These are phyloP conservation scores for Euschistus heros DNA, from an alignment of 1,140 invertebrate genomes.

Conservation along the genomic window DNA sequence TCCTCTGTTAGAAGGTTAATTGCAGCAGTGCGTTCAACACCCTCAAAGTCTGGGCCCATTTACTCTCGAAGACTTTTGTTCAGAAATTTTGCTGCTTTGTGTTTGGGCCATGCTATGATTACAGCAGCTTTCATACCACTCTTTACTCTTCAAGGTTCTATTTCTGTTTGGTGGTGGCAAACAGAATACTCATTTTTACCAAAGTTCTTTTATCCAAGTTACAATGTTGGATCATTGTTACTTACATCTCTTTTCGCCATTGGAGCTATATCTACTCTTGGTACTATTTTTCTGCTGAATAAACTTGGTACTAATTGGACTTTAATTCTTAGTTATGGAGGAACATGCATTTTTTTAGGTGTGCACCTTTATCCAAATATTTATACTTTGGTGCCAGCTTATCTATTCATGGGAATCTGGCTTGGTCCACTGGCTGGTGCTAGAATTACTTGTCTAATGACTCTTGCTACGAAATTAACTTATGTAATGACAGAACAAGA, in stretches of 20 bases:
- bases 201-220: slow-evolving; percentile 27
- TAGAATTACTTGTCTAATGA: slow-evolving; percentile 45
- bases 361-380: slow-evolving; percentile 50
- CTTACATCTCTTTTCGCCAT: slow-evolving; percentile 41
- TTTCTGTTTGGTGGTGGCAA: slow-evolving; percentile 31
- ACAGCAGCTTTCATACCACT: slow-evolving; percentile 51
- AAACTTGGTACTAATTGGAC: slow-evolving; percentile 43
- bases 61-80: slow-evolving; percentile 36
- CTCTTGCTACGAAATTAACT: slow-evolving; percentile 45
- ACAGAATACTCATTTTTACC: slow-evolving; percentile 30
- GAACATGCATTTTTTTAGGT: slow-evolving; percentile 44
- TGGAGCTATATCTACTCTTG: slow-evolving; percentile 43
- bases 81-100: slow-evolving; percentile 44
- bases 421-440: slow-evolving; percentile 44
- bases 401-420: slow-evolving; percentile 46
- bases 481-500: slow-evolving; percentile 44
- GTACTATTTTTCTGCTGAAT: slow-evolving; percentile 42
- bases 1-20: slow-evolving; percentile 54
- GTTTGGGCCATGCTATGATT: slow-evolving; percentile 46
- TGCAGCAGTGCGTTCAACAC: slow-evolving; percentile 39
- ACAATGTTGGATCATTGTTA: slow-evolving; percentile 42
- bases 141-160: slow-evolving; percentile 42
- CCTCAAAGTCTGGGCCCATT: slow-evolving; percentile 34
- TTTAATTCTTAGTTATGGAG: slow-evolving; percentile 39
- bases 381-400: slow-evolving; percentile 46